Base-by-base conservation (phyloP, 1,140 invertebrate genomes). In the Carposina sasakii region DNA sequence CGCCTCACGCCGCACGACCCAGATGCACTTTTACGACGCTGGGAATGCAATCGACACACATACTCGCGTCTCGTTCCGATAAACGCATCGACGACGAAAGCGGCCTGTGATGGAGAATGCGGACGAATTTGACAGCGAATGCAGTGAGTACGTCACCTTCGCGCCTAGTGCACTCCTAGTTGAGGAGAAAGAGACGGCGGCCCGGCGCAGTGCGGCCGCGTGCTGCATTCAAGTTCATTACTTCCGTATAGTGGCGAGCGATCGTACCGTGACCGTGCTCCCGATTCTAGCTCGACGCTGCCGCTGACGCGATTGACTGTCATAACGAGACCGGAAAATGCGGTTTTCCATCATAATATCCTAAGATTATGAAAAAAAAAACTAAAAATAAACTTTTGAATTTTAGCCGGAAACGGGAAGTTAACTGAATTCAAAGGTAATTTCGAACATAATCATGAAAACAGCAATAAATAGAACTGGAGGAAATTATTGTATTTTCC, bases 31-130 rank as follows among this genome's bases (percentile, higher is more conserved):
- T 79, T 83, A 72, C 77, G 70, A 71, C 67, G 67, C 55, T 64
- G 68, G 73, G 76, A 81, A 84, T 81, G 74, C 78, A 76, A 79
- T 78, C 76, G 78, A 81, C 77, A 81, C 75, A 83, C 73, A 81
- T 81, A 76, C 71, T 78, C 76, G 78, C 78, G 77, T 81, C 79
- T 83, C 79, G 75, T 83, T 83, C 74, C 79, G 76, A 83, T 81
- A 81, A 81, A 81, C 76, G 76, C 79, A 83, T 79, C 75, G 75
- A 72, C 77, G 79, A 83, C 75, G 79, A 83, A 81, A 81, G 79
- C 79, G 74, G 76, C 79, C 57, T 71, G 77, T 81, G 77, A 83
- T 69, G 68, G 79, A 79, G 71, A 83, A 81, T 81, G 76, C 79
- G 77, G 77, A 79, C 76, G 77, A 78, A 75, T 79, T 79, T 78